phyloP scores from a whole-genome alignment of 2,113 vertebrate species.

The Suricata suricatta region DNA sequence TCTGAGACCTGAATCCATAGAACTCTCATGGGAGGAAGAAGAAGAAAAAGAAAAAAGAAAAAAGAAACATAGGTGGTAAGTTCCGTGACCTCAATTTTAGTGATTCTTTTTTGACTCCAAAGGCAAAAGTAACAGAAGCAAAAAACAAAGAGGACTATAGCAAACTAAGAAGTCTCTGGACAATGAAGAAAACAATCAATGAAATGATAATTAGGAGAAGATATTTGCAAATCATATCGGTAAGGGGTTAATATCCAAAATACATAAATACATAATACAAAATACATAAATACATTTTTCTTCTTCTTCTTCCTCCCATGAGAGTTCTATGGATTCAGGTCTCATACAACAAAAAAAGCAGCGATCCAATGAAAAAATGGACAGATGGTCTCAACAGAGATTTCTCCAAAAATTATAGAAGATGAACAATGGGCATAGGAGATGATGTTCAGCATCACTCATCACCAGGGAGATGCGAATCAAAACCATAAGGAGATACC shows the following conservation, averaged over 20 bases:
- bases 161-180: background rate
- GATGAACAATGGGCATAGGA: background rate
- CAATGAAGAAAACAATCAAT: background rate
- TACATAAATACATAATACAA: no score
- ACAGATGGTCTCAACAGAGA: background rate
- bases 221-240: background rate
- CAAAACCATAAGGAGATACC: background rate
- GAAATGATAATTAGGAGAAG: background rate
- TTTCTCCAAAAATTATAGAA: background rate
- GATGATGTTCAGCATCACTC: background rate
- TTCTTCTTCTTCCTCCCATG: no score
- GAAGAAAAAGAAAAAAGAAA: no score
- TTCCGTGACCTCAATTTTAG: background rate
- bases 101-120: background rate
- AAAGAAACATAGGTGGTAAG: background rate
- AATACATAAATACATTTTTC: no score
- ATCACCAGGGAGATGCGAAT: background rate
- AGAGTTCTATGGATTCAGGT: no score
- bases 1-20: background rate
- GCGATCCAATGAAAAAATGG: background rate
- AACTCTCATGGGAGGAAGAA: background rate
- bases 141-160: background rate
- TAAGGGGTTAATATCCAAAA: background rate
- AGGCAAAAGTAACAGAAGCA: background rate
- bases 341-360: background rate